Conservation (phyloP, 1,140 invertebrate species). For the Amphibalanus amphitrite region DNA sequence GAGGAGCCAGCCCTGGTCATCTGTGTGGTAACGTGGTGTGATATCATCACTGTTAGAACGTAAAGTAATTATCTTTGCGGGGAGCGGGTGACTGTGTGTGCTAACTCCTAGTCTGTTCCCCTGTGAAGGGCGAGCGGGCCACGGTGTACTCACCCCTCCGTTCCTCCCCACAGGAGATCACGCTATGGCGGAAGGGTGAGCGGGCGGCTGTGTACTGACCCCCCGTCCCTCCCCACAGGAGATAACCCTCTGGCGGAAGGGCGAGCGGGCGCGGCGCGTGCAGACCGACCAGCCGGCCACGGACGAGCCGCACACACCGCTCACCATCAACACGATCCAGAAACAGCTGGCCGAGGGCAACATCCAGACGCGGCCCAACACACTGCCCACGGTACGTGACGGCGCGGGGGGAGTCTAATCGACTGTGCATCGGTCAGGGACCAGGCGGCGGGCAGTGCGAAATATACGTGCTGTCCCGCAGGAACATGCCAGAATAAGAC, state of each 20-base stretch:
- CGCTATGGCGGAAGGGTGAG: not conserved
- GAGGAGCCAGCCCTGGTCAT: too few relatives aligned
- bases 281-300: not conserved
- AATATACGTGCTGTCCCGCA: too few relatives aligned
- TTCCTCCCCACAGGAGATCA: not conserved
- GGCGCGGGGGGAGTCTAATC: too few relatives aligned
- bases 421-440: too few relatives aligned
- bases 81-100: too few relatives aligned
- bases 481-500: too few relatives aligned
- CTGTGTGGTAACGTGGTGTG: too few relatives aligned
- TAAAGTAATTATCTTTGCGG: not conserved
- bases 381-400: not conserved
- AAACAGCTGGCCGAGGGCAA: not conserved
- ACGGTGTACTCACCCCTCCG: not conserved
- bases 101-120: too few relatives aligned
- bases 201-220: not conserved
- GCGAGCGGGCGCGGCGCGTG: constrained; percentile 38
- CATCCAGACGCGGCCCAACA: not conserved
- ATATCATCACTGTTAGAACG: not conserved
- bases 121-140: too few relatives aligned
- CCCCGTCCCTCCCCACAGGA: constrained; percentile 34
- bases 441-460: too few relatives aligned
- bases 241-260: constrained; percentile 83
- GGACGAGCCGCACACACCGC: not conserved
- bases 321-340: not conserved